A percentile compares a stretch with the other conserved stretches of the same genome.
phyloP scores from a whole-genome alignment of 2,888 invertebrate genomes.

The Pollenia labialis region DNA sequence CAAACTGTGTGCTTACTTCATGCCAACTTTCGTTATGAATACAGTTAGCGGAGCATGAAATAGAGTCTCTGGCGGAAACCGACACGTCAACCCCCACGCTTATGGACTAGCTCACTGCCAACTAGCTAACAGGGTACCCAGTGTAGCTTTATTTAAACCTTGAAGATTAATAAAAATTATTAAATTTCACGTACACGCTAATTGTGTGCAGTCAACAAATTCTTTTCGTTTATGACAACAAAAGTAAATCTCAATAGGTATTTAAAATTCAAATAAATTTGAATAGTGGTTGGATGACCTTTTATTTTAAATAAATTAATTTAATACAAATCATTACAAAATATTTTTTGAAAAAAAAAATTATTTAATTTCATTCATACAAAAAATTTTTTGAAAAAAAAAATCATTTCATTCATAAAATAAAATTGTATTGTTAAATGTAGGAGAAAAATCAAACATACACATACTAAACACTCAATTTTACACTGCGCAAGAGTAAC shows the following conservation, averaged over 20 bases:
- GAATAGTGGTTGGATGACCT: background rate
- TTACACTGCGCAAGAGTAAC: slow-evolving; percentile 40
- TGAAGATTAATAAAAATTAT: background rate
- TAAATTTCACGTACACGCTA: background rate
- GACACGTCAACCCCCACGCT: no score
- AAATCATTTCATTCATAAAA: slow-evolving; percentile 46
- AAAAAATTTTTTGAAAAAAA: no score
- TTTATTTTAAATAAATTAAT: slow-evolving; percentile 23
- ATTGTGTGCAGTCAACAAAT: background rate
- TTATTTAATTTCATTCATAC: no score
- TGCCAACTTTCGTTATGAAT: no score
- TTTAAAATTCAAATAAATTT: slow-evolving; percentile 15
- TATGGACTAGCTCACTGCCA: no score
- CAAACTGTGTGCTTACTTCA: no score
- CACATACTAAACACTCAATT: background rate
- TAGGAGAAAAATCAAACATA: background rate
- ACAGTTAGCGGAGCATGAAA: no score
- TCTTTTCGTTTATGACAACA: background rate
- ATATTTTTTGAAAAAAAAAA: slow-evolving; percentile 13
- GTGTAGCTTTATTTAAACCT: no score
- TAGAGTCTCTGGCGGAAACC: no score
- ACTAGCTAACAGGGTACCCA: no score
- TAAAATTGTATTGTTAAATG: slow-evolving; percentile 1
- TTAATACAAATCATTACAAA: slow-evolving; percentile 23
- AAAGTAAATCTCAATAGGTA: slow-evolving; percentile 26